Evolutionary conservation across 2,888 invertebrate genomes (phyloP), one percentile per base, ranked within the genome.

Genomic region (Orchestes rusci): DNA sequence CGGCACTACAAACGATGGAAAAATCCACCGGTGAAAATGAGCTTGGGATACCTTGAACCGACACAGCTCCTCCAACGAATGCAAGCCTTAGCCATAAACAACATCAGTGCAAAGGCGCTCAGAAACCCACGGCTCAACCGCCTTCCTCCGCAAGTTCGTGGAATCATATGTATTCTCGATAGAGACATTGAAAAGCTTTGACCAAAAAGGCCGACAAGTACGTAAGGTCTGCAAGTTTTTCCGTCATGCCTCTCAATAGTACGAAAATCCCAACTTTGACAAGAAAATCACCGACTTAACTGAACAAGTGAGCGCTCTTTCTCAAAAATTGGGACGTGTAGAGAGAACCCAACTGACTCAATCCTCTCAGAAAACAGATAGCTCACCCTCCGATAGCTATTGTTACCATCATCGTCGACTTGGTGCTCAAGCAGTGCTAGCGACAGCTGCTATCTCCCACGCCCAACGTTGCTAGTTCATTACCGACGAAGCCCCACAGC

Each of bases 61-160:
- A 30, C 30, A 8, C 30, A 30, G 12, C 30, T 30, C 8, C 12
- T 38, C 4, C 38, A 38, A 2, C 31, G 31, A 2, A 31, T 31
- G 31, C 31, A 31, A 2, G 13, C 31, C 2, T 31, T 31, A 31
- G 31, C 31, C 10, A 12, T 13, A 2, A 31, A 10, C 2, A 31
- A 3, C 13, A 13, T 31, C 8, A 13, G 31, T 2, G 10, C 13
- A 31, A n/a, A 31, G 13, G 31, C 13, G 10, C 2, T 31, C 8
- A 31, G 13, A 13, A 3, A 31, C 15, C 15, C 13, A 13, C 8
- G 31, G 31, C 31, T 13, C 13, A 13, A 31, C 2, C 31, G 31
- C 31, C 13, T 31, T 2, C 31, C 31, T 2, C 31, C 31, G 12
- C 31, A 31, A 31, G 31, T 31, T 13, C 31, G 31, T 12, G 31